Evolutionary conservation across 2,113 vertebrate genomes (phyloP).

Genomic region (Pelusios castaneus): DNA sequence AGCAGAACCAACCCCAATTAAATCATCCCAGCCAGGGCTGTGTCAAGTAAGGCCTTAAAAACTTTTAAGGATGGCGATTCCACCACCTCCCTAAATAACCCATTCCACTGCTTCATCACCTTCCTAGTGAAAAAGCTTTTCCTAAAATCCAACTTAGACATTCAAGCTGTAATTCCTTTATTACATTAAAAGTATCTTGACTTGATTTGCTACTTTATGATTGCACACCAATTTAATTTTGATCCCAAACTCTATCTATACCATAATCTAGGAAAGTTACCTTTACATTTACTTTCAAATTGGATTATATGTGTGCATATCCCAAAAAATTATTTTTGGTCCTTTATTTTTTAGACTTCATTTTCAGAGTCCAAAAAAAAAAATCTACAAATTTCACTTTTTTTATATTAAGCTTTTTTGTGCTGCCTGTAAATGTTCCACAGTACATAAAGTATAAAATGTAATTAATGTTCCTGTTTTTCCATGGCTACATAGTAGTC

Average conservation of each 20-base stretch:
- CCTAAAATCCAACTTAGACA: no score
- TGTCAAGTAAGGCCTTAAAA: no score
- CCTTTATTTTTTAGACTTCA: background rate
- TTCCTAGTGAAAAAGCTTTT: no score
- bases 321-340: background rate
- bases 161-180: no score
- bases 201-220: background rate
- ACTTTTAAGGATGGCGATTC: no score
- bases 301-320: background rate
- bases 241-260: background rate
- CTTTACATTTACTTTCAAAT: background rate
- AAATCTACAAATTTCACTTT: background rate
- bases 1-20: no score
- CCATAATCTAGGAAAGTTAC: background rate
- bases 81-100: no score
- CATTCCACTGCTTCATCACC: no score
- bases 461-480: background rate
- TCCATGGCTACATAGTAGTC: background rate
- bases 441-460: background rate
- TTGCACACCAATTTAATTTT: background rate
- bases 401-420: background rate
- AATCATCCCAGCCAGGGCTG: no score
- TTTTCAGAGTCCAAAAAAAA: background rate
- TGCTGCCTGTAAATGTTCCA: accelerated
- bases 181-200: no score